Conservation (phyloP, 2,888 invertebrate species). For the Tromatobia lineatoria region DNA sequence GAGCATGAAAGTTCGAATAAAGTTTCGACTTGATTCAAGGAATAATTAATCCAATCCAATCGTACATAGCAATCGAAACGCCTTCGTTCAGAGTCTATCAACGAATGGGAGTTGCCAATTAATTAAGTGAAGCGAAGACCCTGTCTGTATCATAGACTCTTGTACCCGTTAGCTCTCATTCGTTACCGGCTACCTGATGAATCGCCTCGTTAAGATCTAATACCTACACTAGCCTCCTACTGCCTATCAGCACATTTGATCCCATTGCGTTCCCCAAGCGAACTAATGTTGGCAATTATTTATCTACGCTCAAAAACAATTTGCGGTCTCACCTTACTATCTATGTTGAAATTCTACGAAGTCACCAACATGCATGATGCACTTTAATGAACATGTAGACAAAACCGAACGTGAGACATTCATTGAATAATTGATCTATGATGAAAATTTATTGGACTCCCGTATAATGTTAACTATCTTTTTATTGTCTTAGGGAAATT, state of each 20-base stretch:
- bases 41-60: conserved; percentile 37
- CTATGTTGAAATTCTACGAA: neutral
- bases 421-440: neutral
- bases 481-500: neutral
- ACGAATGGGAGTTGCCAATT: conserved; percentile 57
- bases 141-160: conserved; percentile 24
- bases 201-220: conserved; percentile 74
- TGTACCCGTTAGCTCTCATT: conserved; percentile 28
- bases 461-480: neutral
- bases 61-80: conserved; percentile 42
- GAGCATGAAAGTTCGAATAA: conserved; percentile 8
- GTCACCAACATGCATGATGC: neutral
- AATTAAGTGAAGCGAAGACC: conserved; percentile 36
- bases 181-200: conserved; percentile 61
- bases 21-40: conserved; percentile 23
- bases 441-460: neutral
- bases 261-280: conserved; percentile 58
- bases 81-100: conserved; percentile 36
- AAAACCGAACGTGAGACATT: neutral
- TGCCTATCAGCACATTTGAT: conserved; percentile 51
- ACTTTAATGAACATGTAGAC: neutral
- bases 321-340: neutral
- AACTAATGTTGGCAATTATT: conserved; percentile 61
- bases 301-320: conserved; percentile 41
- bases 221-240: conserved; percentile 52